phyloP scores from a whole-genome alignment of 2,113 vertebrate genomes.

The Gopherus flavomarginatus region DNA sequence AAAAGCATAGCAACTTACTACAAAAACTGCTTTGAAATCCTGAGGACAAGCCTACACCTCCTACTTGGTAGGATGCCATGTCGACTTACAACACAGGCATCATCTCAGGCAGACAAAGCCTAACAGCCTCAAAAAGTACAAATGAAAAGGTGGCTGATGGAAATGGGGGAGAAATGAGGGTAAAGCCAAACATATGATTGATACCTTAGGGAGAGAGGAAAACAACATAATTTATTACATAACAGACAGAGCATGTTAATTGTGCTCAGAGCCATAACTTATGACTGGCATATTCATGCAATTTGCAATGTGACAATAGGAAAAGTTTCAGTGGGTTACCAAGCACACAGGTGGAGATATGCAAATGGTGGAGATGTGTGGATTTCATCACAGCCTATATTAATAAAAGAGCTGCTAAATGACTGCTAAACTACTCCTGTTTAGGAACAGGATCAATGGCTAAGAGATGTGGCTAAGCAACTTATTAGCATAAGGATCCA shows the following conservation, averaged over 20 bases:
- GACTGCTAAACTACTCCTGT: neutral
- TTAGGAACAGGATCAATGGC: neutral
- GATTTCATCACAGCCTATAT: neutral
- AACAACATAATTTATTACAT: neutral
- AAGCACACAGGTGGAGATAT: neutral
- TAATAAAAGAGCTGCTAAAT: neutral
- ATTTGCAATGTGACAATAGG: neutral
- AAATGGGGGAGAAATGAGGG: neutral
- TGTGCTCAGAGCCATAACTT: neutral
- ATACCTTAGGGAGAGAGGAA: neutral
- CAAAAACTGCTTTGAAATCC: conserved; percentile 26
- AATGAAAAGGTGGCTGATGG: neutral
- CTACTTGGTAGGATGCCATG: conserved; percentile 29
- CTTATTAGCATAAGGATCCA: neutral
- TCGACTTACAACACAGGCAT: conserved; percentile 3
- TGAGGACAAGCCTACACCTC: conserved; percentile 18
- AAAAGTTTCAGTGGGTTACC: neutral
- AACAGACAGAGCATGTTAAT: neutral
- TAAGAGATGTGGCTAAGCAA: neutral
- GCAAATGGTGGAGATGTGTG: neutral
- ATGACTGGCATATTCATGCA: neutral
- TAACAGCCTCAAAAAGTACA: neutral
- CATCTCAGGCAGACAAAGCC: neutral
- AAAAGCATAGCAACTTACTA: conserved; percentile 22
- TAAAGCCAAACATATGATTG: neutral